Conservation (phyloP, 2,888 invertebrate species). For the Temnothorax rugatulus region DNA sequence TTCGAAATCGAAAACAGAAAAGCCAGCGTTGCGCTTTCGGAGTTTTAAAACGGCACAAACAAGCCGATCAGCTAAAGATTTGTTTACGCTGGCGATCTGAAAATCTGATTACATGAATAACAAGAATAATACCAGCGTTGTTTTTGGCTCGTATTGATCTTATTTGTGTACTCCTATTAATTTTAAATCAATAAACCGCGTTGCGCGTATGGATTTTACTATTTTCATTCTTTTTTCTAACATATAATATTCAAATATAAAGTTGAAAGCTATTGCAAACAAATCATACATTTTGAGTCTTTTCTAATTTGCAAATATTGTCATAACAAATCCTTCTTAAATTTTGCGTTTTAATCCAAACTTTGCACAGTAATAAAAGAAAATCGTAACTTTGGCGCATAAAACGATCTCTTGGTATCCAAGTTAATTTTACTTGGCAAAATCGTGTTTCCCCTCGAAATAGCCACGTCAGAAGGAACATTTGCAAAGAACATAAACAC, state of each 20-base stretch:
- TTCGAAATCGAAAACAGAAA: neutral
- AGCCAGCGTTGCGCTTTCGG: neutral
- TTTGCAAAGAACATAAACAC: slow-evolving; percentile 19
- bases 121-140: neutral
- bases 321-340: neutral
- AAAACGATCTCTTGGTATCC: neutral
- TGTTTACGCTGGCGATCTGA: neutral
- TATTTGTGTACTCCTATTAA: neutral
- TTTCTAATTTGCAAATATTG: slow-evolving; percentile 9
- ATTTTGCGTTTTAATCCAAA: neutral
- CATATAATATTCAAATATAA: neutral
- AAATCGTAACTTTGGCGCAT: neutral
- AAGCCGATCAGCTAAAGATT: neutral
- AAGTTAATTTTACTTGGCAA: slow-evolving; percentile 7
- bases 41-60: neutral
- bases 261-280: neutral
- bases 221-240: neutral
- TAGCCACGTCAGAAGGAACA: neutral
- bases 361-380: neutral
- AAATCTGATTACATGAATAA: slow-evolving; percentile 10
- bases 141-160: neutral
- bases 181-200: slow-evolving; percentile 1
- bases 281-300: neutral
- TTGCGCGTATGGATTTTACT: neutral
- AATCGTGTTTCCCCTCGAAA: neutral